Conservation (phyloP, 2,113 vertebrate genomes). For the Ornithorhynchus anatinus region DNA sequence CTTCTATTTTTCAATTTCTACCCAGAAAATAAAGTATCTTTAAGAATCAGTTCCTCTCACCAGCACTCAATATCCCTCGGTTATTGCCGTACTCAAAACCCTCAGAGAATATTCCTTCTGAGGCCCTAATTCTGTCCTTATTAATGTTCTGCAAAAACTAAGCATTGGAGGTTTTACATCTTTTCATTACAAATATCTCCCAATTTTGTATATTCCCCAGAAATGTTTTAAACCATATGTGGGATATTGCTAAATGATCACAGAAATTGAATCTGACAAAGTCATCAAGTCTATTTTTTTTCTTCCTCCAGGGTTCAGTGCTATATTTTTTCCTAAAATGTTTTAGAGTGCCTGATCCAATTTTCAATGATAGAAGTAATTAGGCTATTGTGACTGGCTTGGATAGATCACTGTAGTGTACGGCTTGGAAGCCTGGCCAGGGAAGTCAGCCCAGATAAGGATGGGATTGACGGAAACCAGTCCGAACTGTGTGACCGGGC, state of each 20-base stretch:
- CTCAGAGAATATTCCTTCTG: slow-evolving; percentile 13
- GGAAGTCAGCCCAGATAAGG: no score
- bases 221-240: slow-evolving; percentile 13
- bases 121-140: slow-evolving; percentile 45
- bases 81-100: slow-evolving; percentile 1
- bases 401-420: slow-evolving; percentile 24
- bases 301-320: background rate
- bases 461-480: no score
- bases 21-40: no score
- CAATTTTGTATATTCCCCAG: slow-evolving; percentile 25
- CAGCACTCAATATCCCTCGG: no score
- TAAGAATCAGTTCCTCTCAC: no score
- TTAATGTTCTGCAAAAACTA: slow-evolving; percentile 51
- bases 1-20: no score
- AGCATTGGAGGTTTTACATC: slow-evolving; percentile 43
- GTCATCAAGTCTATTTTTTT: slow-evolving; percentile 23
- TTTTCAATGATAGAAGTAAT: slow-evolving; percentile 28
- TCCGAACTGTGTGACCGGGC: no score
- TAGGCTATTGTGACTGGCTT: slow-evolving; percentile 27
- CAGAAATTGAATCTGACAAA: slow-evolving; percentile 38
- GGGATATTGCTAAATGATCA: slow-evolving; percentile 42
- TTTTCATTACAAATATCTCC: slow-evolving; percentile 57
- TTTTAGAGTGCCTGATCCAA: slow-evolving; percentile 16
- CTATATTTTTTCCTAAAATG: background rate
- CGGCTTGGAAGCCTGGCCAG: slow-evolving; percentile 16